Base-by-base conservation (phyloP, 92 coral and sea anemone species). In the Parazoanthus atlanticus region DNA sequence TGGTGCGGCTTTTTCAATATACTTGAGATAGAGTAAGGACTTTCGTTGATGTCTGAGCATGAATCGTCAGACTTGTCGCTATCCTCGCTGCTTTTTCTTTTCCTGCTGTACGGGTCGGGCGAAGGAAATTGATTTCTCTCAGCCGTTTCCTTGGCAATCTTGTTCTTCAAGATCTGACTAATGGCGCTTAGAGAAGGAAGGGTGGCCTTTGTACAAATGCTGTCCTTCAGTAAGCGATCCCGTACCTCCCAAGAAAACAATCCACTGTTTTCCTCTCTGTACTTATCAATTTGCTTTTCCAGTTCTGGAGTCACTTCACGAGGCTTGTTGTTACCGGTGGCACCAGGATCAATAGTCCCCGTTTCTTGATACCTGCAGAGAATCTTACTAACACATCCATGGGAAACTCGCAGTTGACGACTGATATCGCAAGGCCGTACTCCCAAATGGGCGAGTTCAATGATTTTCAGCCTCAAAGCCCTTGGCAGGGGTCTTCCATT, bases 381-480 rank as follows among this genome's bases (percentile, higher is more conserved):
- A 34, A 96, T 96, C 83, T 96, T 96, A 74, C 99, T 96, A 2
- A 96, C 99, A 66, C 99, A 96, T 69, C 99, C 99, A 79, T 96
- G 99, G 28, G 99, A 96, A 31, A 96, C 99, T 17, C 99, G 93
- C n/a, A 96, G 92, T 88, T 96, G 98, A 40, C 99, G 94, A 79
- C 99, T 96, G 86, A 96, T 96, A 80, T 96, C 99, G 65, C 98
- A 96, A 4, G 99, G 99, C n/a, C 99, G 95, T 30, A 96, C 98
- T 8, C 99, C 98, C 92, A 93, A 80, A 81, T 96, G 99, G 4
- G 99, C 99, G 43, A 96, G 86, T 72, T 96, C 99, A 30, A 96
- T 96, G 33, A 96, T 96, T 81, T 94, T 89, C 83, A 94, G 90
- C 72, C 99, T 92, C 70, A 96, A 89, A 26, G 96, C 88, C 86